A percentile compares a stretch with the other conserved stretches of the same genome.
Evolutionary conservation across 2,797 vertebrate genomes (phyloP).

Genomic region (Myotis planiceps): DNA sequence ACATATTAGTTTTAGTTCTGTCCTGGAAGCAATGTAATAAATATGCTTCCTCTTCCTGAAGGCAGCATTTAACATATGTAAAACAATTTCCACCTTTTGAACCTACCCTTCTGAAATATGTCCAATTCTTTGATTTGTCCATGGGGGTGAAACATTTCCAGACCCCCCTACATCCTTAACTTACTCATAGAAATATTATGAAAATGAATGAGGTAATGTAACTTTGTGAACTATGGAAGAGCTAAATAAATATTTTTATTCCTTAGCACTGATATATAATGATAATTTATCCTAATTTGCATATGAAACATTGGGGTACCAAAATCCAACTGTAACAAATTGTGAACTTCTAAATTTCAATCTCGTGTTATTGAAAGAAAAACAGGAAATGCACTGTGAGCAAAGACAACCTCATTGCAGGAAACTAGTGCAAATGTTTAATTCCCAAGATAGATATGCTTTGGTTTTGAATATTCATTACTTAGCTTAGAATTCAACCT

Average conservation of each 20-base stretch:
- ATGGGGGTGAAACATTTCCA: background rate
- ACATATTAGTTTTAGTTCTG: background rate
- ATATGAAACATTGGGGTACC: background rate
- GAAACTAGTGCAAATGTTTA: conserved; percentile 13
- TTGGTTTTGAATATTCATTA: conserved; percentile 52
- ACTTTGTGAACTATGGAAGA: background rate
- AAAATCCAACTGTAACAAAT: conserved; percentile 33
- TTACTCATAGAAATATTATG: background rate
- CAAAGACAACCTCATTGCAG: conserved; percentile 11
- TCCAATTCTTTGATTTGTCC: background rate
- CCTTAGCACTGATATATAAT: background rate
- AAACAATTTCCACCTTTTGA: conserved; percentile 2
- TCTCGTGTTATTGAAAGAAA: background rate
- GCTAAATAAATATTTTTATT: background rate
- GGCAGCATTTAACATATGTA: background rate
- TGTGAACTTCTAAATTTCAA: background rate
- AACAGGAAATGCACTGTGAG: conserved; percentile 11
- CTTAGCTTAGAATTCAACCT: conserved; percentile 7
- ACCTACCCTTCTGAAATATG: background rate
- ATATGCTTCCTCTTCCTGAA: background rate
- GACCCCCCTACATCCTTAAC: background rate
- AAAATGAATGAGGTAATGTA: background rate
- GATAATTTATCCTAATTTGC: background rate
- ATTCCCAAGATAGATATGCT: background rate
- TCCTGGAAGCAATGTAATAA: background rate